Evolutionary conservation across 2,888 invertebrate genomes (phyloP), one percentile per base, ranked within the genome.

Genomic region (Harmothoe impar): DNA sequence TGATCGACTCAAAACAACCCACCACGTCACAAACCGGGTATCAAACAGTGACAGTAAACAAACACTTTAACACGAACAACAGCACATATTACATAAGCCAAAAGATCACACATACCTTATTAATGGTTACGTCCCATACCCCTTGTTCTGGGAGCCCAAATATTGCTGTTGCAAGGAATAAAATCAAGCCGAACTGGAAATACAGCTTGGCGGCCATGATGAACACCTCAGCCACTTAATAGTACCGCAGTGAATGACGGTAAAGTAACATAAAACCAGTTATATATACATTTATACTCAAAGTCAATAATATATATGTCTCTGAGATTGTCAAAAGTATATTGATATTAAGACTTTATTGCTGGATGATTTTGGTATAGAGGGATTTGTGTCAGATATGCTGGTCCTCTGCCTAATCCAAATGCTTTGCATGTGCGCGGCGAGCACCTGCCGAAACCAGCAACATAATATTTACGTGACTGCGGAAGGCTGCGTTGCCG

Each of bases 91-190:
- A 23, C n/a, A 3, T 0, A 12, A 31, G 7, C 25, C 54, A 54
- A 86, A n/a, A 31, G 33, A 52, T 1, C 17, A 54, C 23, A 81
- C 89, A 25, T 78, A 89, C 89, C 51, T 78, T 31, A 15, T 25
- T 78, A 17, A 89, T 54, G 23, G 51, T 15, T 52, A 89, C 31
- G 35, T 89, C 89, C 89, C 89, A 89, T 43, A 78, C 78, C 25
- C 89, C 89, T 78, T 89, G 89, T 52, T 77, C 89, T 29, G 89
- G 78, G 33, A 89, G 81, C 25, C 89, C 78, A 52, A 20, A 78
- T 31, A 54, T 31, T 12, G 54, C 29, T 1, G 3, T 31, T 25
- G 54, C 86, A 20, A 54, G 25, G 10, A 54, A 86, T 86, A 86
- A 86, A 17, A 86, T 25, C 17, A 56, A 86, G 15, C 52, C 29